phyloP scores from a whole-genome alignment of 2,888 invertebrate species.

The Danaus chrysippus region DNA sequence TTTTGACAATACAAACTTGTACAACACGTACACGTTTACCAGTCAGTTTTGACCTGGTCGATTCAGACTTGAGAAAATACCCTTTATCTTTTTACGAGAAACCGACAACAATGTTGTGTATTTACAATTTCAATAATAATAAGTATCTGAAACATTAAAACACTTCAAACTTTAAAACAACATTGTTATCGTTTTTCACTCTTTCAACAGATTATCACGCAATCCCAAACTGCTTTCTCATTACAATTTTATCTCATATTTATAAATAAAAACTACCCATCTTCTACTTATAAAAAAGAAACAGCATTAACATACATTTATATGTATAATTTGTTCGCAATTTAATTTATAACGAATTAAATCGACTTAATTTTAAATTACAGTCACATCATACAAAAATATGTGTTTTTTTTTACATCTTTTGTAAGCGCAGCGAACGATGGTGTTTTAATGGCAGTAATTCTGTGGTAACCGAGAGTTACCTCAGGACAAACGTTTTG shows the following conservation, averaged over 20 bases:
- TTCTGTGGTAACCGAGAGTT: neutral
- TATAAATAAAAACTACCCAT: no score
- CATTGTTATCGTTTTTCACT: neutral
- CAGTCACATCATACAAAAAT: neutral
- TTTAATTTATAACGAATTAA: no score
- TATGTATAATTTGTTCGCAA: no score
- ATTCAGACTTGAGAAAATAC: neutral
- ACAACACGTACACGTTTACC: neutral
- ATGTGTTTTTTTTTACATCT: neutral
- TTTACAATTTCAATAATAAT: neutral
- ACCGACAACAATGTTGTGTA: neutral
- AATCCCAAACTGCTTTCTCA: neutral
- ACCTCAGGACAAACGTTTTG: no score
- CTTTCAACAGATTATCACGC: neutral
- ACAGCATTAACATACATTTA: no score
- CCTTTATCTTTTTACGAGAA: neutral
- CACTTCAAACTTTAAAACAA: neutral
- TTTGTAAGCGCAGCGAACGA: neutral
- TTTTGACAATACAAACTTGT: neutral
- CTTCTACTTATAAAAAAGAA: no score
- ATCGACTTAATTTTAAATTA: no score
- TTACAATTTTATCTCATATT: no score
- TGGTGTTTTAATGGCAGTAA: slow-evolving; percentile 1
- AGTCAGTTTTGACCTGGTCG: neutral
- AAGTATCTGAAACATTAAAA: neutral